A percentile compares a stretch with the other conserved stretches of the same genome.
Conservation (phyloP, 2,113 vertebrate genomes). For the Chroicocephalus ridibundus region DNA sequence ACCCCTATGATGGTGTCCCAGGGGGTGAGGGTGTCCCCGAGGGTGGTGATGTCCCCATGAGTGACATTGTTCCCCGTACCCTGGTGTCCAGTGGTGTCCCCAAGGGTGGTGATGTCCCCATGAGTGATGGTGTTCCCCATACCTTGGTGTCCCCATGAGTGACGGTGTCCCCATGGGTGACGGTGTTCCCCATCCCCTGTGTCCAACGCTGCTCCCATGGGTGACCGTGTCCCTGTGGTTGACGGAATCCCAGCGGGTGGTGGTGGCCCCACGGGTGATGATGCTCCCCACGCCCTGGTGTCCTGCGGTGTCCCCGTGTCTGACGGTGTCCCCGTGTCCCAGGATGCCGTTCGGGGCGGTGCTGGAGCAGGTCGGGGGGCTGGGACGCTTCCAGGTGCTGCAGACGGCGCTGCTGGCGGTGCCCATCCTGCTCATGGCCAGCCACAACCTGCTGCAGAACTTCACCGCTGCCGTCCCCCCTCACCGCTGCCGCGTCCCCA, state of each 20-base stretch:
- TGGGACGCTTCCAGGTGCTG: slow-evolving; percentile 80
- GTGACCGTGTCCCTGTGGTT: background rate
- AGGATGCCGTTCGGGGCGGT: slow-evolving; percentile 77
- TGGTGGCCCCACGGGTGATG: background rate
- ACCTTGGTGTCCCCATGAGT: too few relatives aligned
- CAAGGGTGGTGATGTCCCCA: too few relatives aligned
- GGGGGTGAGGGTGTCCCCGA: background rate
- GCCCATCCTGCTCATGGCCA: slow-evolving; percentile 80
- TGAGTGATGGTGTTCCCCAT: too few relatives aligned
- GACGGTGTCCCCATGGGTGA: background rate
- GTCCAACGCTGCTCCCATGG: background rate
- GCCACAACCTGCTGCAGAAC: slow-evolving; percentile 86
- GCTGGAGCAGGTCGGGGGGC: slow-evolving; percentile 75
- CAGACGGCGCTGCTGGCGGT: slow-evolving; percentile 73
- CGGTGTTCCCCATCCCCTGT: background rate
- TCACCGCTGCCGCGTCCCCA: slow-evolving; percentile 66
- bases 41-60: background rate
- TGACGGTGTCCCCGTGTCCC: background rate
- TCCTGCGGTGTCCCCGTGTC: background rate
- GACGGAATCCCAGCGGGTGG: background rate
- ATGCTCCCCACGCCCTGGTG: background rate
- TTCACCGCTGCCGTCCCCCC: slow-evolving; percentile 75
- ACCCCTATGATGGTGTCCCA: background rate
- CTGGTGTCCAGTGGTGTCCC: too few relatives aligned
- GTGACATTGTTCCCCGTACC: background rate